Evolutionary conservation across 1,140 invertebrate genomes (phyloP).

Genomic region (Papilio polytes): DNA sequence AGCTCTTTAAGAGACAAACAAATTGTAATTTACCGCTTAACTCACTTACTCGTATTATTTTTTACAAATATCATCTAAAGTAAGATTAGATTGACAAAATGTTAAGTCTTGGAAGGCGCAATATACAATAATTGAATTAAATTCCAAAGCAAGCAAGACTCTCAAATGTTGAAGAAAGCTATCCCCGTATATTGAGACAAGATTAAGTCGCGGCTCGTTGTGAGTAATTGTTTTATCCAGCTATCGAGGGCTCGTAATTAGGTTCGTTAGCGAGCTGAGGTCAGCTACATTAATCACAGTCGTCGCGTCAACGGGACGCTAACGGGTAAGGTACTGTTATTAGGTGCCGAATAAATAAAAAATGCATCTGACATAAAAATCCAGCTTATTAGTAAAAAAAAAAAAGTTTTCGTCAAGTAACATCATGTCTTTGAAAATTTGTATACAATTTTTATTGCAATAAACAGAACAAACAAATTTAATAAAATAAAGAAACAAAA

Average conservation of each 20-base stretch:
- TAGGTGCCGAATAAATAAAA: too few relatives aligned
- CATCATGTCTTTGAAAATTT: too few relatives aligned
- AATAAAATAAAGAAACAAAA: too few relatives aligned
- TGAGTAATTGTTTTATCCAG: conserved; percentile 29
- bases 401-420: too few relatives aligned
- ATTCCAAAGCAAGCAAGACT: background rate
- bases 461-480: too few relatives aligned
- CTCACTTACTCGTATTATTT: too few relatives aligned
- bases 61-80: too few relatives aligned
- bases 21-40: background rate
- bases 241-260: conserved; percentile 36
- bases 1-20: background rate
- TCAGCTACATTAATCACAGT: conserved; percentile 16
- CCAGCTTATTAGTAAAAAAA: too few relatives aligned
- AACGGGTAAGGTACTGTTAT: background rate
- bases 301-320: background rate
- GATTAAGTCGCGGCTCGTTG: conserved; percentile 17
- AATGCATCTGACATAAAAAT: too few relatives aligned
- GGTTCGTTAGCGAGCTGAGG: conserved; percentile 27
- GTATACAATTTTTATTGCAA: too few relatives aligned
- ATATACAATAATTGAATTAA: background rate
- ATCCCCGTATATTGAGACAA: background rate
- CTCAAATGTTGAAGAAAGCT: background rate
- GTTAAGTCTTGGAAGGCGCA: background rate
- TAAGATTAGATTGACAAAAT: background rate